Evolutionary conservation across 2,888 invertebrate species (phyloP).

Genomic region (Cheilosia vulpina): DNA sequence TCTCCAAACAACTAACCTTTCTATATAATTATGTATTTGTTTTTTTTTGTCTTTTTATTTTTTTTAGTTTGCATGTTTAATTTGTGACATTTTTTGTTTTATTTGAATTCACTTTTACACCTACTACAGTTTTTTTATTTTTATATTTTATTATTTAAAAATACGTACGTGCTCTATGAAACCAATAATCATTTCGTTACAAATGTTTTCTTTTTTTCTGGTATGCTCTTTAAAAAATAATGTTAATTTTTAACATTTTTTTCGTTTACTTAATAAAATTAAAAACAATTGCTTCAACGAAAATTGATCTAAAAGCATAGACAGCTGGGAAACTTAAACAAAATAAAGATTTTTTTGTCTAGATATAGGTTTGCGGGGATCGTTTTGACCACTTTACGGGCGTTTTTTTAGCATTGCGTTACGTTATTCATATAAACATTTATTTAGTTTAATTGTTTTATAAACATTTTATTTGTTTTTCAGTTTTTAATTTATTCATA

Average conservation of each 20-base stretch:
- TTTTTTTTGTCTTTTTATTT: conserved; percentile 38
- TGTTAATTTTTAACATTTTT: conserved; percentile 35
- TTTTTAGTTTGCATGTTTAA: conserved; percentile 48
- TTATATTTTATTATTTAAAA: conserved; percentile 76
- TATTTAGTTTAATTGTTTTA: conserved; percentile 71
- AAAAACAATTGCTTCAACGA: conserved; percentile 7
- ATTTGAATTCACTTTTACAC: conserved; percentile 47
- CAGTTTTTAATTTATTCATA: conserved; percentile 77
- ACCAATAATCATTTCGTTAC: conserved; percentile 83
- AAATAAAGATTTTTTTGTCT: conserved; percentile 20
- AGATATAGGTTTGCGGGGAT: conserved; percentile 35
- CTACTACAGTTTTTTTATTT: conserved; percentile 64
- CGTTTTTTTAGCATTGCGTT: conserved; percentile 50
- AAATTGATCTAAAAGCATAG: conserved; percentile 38
- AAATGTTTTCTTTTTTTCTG: conserved; percentile 71
- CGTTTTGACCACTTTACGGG: conserved; percentile 61
- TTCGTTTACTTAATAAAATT: conserved; percentile 16
- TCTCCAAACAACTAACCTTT: conserved; percentile 67
- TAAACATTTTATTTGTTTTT: conserved; percentile 78
- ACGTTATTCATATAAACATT: conserved; percentile 28
- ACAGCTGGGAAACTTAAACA: conserved; percentile 35
- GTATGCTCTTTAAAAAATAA: conserved; percentile 47
- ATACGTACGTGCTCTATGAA: conserved; percentile 84
- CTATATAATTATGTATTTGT: conserved; percentile 30
- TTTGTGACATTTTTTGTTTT: conserved; percentile 37